phyloP scores from a whole-genome alignment of 2,797 vertebrate genomes.

The Melanotaenia nigrans region DNA sequence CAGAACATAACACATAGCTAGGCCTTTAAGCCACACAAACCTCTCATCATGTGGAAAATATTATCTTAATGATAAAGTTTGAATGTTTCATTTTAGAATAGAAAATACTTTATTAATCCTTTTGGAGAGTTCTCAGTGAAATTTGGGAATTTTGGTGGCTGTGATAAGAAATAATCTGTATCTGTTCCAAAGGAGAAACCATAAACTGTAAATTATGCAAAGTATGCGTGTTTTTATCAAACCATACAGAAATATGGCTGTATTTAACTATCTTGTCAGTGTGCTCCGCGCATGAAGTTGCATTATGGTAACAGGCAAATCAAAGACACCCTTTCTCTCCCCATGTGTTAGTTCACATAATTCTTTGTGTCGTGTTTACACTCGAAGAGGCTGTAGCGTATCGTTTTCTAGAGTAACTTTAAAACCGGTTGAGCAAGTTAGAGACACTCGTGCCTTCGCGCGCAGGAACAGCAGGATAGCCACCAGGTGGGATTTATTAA shows the following conservation, averaged over 20 bases:
- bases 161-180: neutral
- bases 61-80: neutral
- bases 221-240: neutral
- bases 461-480: neutral
- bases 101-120: no score
- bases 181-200: neutral
- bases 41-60: neutral
- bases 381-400: neutral
- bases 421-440: conserved; percentile 20
- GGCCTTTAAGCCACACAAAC: neutral
- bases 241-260: no score
- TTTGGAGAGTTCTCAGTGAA: no score
- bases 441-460: neutral
- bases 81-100: neutral
- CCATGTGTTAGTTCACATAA: no score
- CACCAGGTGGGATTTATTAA: no score
- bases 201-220: neutral
- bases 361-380: no score
- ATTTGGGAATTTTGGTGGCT: no score
- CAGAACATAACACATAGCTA: neutral
- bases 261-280: no score
- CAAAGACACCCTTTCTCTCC: no score
- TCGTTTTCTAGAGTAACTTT: neutral
- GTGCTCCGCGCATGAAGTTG: no score
- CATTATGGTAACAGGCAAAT: no score